A percentile compares a stretch with the other conserved stretches of the same genome.
Evolutionary conservation across 2,797 vertebrate species (phyloP).

Genomic region (Ctenopoma multispine): DNA sequence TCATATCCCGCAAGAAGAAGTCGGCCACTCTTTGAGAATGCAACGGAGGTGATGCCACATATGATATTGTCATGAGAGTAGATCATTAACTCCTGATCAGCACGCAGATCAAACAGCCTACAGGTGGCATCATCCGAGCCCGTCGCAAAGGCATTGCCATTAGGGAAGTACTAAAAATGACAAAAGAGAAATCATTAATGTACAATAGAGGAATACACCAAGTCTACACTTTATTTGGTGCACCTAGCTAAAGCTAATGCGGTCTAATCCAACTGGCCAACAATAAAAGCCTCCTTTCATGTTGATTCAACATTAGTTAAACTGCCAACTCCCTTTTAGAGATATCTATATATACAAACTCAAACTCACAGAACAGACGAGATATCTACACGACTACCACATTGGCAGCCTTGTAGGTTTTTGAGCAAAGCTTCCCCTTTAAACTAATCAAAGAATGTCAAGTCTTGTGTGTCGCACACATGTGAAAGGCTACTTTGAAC

Average conservation of each 20-base stretch:
- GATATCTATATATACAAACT: no score
- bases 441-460: no score
- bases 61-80: constrained; percentile 99
- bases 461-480: no score
- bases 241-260: no score
- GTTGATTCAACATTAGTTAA: not conserved
- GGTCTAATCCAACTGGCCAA: not conserved
- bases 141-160: constrained; percentile 98
- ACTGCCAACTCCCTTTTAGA: not conserved
- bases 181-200: not conserved
- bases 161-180: constrained; percentile 93
- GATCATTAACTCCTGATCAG: constrained; percentile 99
- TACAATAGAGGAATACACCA: not conserved
- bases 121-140: constrained; percentile 99
- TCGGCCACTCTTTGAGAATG: constrained; percentile 98
- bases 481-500: no score
- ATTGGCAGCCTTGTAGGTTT: no score
- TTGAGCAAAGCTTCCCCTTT: no score
- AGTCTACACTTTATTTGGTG: not conserved
- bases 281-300: no score
- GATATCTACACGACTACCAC: no score
- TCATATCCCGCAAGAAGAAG: constrained; percentile 98
- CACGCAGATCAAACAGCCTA: constrained; percentile 97
- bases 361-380: no score
- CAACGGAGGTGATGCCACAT: constrained; percentile 99